Evolutionary conservation across 2,797 vertebrate genomes (phyloP).

Genomic region (Coendou prehensilis): DNA sequence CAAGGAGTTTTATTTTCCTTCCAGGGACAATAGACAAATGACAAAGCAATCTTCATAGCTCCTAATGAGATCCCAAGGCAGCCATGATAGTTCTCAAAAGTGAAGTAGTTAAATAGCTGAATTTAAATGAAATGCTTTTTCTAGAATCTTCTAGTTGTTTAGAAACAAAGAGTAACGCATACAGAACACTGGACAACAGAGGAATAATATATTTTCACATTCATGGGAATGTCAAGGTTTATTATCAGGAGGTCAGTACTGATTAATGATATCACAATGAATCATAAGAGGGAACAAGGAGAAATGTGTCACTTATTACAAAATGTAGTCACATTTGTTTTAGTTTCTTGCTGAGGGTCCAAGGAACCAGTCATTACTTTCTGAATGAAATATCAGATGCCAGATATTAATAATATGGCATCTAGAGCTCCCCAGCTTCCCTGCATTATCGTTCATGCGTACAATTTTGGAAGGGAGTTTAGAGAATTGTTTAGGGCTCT

Average conservation of each 20-base stretch:
- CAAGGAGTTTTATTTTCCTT: conserved; percentile 78
- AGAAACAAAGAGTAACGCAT: conserved; percentile 57
- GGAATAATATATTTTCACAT: conserved; percentile 71
- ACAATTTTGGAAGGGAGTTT: conserved; percentile 72
- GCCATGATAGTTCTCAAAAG: conserved; percentile 78
- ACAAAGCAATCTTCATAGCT: conserved; percentile 86
- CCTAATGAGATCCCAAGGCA: conserved; percentile 88
- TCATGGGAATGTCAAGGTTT: conserved; percentile 69
- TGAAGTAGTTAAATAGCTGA: conserved; percentile 80
- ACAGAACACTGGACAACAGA: conserved; percentile 65
- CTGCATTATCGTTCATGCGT: conserved; percentile 68
- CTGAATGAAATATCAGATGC: conserved; percentile 79
- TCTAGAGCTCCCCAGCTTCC: conserved; percentile 56
- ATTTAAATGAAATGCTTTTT: conserved; percentile 79
- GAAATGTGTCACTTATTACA: conserved; percentile 78
- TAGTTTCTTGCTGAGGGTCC: conserved; percentile 67
- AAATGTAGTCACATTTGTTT: conserved; percentile 82
- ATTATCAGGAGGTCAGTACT: conserved; percentile 75
- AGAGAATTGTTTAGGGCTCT: conserved; percentile 73
- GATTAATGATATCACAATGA: conserved; percentile 81
- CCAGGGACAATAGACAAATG: conserved; percentile 84
- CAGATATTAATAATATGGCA: conserved; percentile 74
- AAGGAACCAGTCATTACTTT: conserved; percentile 75
- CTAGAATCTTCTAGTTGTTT: conserved; percentile 70
- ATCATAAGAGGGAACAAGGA: conserved; percentile 64